Conservation (phyloP, 2,888 invertebrate genomes). For the Leptinotarsa peninsularis region DNA sequence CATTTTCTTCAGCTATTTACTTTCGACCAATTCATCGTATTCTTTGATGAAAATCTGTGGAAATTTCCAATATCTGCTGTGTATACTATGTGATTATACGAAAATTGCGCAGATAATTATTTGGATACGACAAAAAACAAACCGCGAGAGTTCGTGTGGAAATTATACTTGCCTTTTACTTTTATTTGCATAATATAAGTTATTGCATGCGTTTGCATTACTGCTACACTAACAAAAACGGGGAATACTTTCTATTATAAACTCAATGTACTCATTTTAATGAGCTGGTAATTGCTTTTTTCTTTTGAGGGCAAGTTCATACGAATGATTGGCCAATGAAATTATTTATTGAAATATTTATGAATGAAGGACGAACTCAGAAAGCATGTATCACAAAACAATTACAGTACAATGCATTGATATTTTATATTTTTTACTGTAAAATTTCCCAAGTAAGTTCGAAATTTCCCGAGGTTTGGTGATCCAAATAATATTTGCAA, state of each 20-base stretch:
- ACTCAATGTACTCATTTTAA: slow-evolving; percentile 1
- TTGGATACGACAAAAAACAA: slow-evolving; percentile 3
- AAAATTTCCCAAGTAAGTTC: too few relatives aligned
- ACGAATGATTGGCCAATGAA: background rate
- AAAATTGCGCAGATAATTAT: background rate
- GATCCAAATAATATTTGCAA: too few relatives aligned
- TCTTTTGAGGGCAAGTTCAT: slow-evolving; percentile 16
- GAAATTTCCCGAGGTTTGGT: too few relatives aligned
- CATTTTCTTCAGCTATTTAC: too few relatives aligned
- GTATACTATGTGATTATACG: background rate
- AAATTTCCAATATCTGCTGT: too few relatives aligned
- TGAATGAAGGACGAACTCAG: slow-evolving; percentile 12
- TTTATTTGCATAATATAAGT: slow-evolving; percentile 19
- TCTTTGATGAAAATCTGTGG: too few relatives aligned
- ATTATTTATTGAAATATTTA: slow-evolving; percentile 1
- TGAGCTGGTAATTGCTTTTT: slow-evolving; percentile 2
- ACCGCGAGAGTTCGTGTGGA: background rate
- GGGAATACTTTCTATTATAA: slow-evolving; percentile 16
- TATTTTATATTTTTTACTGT: background rate
- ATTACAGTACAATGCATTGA: background rate
- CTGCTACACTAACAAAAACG: slow-evolving; percentile 7
- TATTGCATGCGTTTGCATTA: slow-evolving; percentile 18
- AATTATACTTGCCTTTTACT: slow-evolving; percentile 12
- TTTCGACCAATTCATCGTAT: too few relatives aligned
- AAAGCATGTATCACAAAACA: background rate